Evolutionary conservation across 2,113 vertebrate genomes (phyloP).

Genomic region (Sapayoa aenigma): DNA sequence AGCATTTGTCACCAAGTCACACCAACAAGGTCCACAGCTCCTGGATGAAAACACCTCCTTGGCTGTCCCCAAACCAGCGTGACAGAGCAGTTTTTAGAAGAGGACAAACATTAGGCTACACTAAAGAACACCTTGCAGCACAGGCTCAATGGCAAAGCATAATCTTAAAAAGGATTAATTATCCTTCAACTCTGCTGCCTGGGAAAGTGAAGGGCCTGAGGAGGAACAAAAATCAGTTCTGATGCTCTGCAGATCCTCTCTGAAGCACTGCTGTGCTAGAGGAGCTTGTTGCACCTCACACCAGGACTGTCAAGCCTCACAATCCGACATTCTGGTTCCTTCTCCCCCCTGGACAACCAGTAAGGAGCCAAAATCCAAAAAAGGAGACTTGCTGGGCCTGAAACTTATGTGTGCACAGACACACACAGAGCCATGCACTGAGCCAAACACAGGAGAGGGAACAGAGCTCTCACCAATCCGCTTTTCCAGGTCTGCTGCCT

Average conservation of each 20-base stretch:
- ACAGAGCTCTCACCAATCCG: slow-evolving; percentile 84
- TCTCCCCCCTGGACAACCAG: neutral
- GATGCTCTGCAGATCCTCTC: neutral
- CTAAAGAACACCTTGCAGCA: neutral
- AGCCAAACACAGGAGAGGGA: neutral
- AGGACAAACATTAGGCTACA: neutral
- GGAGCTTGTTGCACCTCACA: neutral
- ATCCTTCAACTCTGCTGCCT: neutral
- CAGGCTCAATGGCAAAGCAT: neutral
- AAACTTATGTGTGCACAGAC: too few species aligned
- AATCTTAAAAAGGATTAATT: neutral
- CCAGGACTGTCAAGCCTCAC: neutral
- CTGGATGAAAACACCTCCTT: neutral
- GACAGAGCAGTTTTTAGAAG: neutral
- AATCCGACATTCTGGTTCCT: neutral
- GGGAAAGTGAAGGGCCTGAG: neutral
- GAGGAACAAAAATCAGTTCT: neutral
- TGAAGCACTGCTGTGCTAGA: neutral
- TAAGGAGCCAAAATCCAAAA: neutral
- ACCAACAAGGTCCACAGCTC: neutral
- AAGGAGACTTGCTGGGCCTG: neutral
- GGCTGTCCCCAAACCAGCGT: neutral
- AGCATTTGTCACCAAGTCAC: neutral
- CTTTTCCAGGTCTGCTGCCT: slow-evolving; percentile 90
- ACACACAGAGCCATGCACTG: neutral